Evolutionary conservation across 1,140 invertebrate species (phyloP).

Genomic region (Micrasema minimum): DNA sequence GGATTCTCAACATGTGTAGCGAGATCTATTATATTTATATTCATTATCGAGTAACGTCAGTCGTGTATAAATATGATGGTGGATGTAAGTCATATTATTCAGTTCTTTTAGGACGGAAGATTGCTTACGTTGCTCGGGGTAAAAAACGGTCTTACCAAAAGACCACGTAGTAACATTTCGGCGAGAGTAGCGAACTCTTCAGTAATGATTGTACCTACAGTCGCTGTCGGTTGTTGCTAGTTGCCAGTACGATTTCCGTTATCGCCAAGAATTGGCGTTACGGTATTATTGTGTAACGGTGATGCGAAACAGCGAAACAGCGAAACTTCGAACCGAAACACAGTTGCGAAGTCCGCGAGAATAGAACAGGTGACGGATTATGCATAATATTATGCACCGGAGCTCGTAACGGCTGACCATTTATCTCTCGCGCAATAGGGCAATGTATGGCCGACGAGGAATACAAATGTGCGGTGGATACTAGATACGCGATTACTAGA

Average conservation of each 20-base stretch:
- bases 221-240: neutral
- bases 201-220: too few relatives aligned
- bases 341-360: conserved; percentile 9
- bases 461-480: neutral
- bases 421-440: neutral
- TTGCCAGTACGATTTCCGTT: neutral
- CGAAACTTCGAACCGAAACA: neutral
- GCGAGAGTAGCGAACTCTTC: neutral
- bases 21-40: too few relatives aligned
- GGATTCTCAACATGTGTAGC: conserved; percentile 19
- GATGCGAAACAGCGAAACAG: neutral
- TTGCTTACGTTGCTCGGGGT: too few relatives aligned
- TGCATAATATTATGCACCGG: conserved; percentile 1
- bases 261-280: conserved; percentile 8
- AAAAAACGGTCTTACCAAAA: too few relatives aligned
- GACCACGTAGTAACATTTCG: conserved; percentile 13
- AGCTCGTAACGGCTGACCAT: neutral
- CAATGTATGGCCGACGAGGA: neutral
- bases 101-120: too few relatives aligned
- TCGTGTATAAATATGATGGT: too few relatives aligned
- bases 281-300: neutral
- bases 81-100: too few relatives aligned
- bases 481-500: neutral
- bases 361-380: neutral
- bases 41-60: too few relatives aligned